These are phyloP conservation scores for Chalcosyrphus nemorum DNA, from an alignment of 2,888 invertebrate genomes.

Conservation along the genomic window DNA sequence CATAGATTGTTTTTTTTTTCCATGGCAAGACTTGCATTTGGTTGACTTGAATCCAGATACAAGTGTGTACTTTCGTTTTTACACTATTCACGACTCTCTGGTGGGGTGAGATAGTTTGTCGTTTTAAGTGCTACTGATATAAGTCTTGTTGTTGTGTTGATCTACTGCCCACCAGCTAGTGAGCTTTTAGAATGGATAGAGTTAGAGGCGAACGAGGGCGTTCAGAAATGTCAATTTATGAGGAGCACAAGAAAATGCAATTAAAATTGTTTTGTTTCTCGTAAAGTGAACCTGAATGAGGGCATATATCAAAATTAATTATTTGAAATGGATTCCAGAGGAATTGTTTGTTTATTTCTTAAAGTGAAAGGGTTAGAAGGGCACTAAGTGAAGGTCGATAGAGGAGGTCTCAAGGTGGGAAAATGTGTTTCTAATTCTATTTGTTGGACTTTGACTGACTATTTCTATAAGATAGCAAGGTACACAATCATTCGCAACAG, in stretches of 20 bases:
- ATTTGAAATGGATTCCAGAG: too few species aligned
- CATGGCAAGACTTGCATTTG: conserved; percentile 28
- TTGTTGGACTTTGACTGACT: too few species aligned
- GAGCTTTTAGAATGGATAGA: conserved; percentile 7
- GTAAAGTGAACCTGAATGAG: not conserved
- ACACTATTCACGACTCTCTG: conserved; percentile 28
- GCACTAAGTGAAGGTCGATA: too few species aligned
- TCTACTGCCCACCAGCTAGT: not conserved
- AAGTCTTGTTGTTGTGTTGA: not conserved
- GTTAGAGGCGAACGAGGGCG: not conserved
- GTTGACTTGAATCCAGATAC: conserved; percentile 21
- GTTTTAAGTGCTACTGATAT: conserved; percentile 12
- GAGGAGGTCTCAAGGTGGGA: too few species aligned
- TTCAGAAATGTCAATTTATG: conserved; percentile 18
- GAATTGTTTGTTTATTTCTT: too few species aligned
- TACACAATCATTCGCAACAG: too few species aligned
- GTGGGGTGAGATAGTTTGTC: conserved; percentile 27
- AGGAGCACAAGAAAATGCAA: conserved; percentile 1
- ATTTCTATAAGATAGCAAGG: too few species aligned
- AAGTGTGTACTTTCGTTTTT: conserved; percentile 65
- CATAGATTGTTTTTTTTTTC: conserved; percentile 25
- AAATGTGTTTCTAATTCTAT: too few species aligned
- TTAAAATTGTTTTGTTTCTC: not conserved
- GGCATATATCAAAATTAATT: too few species aligned
- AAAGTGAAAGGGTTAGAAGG: too few species aligned